phyloP scores from a whole-genome alignment of 2,113 vertebrate species.

The Phaethornis superciliosus region DNA sequence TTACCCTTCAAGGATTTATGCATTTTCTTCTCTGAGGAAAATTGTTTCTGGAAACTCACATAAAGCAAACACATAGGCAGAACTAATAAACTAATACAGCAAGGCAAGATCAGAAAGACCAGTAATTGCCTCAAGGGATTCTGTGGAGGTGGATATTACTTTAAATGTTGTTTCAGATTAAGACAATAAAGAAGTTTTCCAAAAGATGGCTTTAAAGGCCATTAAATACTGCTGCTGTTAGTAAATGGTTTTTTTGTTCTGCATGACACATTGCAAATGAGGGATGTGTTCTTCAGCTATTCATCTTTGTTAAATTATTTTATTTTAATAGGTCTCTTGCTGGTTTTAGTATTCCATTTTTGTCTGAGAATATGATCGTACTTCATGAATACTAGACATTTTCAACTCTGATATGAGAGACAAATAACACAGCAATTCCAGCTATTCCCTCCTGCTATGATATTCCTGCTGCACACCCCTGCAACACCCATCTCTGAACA shows the following conservation, averaged over 20 bases:
- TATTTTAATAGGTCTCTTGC: conserved; percentile 26
- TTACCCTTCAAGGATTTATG: conserved; percentile 55
- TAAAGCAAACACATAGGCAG: conserved; percentile 50
- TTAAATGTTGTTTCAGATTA: conserved; percentile 48
- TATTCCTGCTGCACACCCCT: background rate
- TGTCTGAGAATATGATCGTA: background rate
- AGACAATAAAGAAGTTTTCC: conserved; percentile 40
- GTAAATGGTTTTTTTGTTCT: background rate
- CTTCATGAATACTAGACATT: conserved; percentile 26
- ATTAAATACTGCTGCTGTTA: conserved; percentile 27
- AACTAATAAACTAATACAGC: conserved; percentile 58
- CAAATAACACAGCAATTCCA: background rate
- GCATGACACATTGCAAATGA: conserved; percentile 9
- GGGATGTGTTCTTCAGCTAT: background rate
- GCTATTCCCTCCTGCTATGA: background rate
- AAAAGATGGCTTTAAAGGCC: conserved; percentile 27
- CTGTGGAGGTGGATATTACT: conserved; percentile 13
- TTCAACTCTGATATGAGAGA: background rate
- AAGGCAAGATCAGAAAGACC: conserved; percentile 55
- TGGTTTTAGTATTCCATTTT: conserved; percentile 21
- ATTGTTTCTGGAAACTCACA: conserved; percentile 49
- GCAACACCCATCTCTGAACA: background rate
- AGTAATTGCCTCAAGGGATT: conserved; percentile 46
- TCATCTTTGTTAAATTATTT: conserved; percentile 15
- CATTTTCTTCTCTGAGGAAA: conserved; percentile 42